Percentiles rank a stretch among this genome's conserved stretches.
phyloP scores from a whole-genome alignment of 1,140 invertebrate species.

The Leptestheria dahalacensis region DNA sequence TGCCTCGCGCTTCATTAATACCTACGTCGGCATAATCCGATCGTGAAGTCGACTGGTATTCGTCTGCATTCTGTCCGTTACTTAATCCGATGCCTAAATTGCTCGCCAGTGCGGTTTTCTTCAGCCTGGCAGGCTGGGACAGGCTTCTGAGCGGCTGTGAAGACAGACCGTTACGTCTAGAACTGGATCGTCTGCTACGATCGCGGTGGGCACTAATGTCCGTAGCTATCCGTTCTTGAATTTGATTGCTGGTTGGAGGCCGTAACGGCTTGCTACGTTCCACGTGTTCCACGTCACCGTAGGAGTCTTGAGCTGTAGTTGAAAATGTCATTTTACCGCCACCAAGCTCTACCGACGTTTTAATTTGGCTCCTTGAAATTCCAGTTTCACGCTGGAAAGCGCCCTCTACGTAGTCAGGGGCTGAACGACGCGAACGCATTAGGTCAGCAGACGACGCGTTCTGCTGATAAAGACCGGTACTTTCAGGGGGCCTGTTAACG shows the following conservation, averaged over 20 bases:
- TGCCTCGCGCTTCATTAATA: not conserved
- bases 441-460: not conserved
- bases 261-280: not conserved
- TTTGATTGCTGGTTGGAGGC: not conserved
- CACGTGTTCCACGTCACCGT: not conserved
- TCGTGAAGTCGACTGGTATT: not conserved
- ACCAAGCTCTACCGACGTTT: not conserved
- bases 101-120: not conserved
- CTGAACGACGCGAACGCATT: not conserved
- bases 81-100: not conserved
- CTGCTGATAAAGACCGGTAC: not conserved
- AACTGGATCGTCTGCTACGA: not conserved
- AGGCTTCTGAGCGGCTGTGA: not conserved
- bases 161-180: not conserved
- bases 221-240: not conserved
- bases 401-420: not conserved
- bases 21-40: not conserved
- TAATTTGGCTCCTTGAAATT: not conserved
- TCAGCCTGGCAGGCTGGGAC: not conserved
- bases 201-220: not conserved
- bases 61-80: not conserved
- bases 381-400: not conserved
- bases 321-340: not conserved
- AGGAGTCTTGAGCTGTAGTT: not conserved
- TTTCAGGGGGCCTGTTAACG: not conserved